Conservation (phyloP, 2,113 vertebrate genomes). For the Ursus arctos region DNA sequence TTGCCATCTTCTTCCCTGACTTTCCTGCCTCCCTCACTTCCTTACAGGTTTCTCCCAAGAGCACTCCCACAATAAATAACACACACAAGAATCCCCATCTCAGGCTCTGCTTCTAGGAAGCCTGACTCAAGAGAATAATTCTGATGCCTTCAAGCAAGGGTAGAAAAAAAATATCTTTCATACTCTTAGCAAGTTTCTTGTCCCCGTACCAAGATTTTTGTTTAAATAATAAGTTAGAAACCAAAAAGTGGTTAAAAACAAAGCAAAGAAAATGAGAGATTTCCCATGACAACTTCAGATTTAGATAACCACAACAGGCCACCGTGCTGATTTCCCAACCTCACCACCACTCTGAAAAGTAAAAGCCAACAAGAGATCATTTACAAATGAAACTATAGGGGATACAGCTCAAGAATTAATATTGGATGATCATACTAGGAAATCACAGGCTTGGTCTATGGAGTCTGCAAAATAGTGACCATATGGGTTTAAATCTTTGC, state of each 20-base stretch:
- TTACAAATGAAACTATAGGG: neutral
- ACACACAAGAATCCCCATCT: neutral
- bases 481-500: neutral
- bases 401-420: neutral
- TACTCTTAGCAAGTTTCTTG: slow-evolving; percentile 13
- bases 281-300: neutral
- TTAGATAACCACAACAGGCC: neutral
- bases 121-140: neutral
- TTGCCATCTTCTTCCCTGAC: neutral
- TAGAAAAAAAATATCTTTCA: neutral
- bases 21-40: neutral
- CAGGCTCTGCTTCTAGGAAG: neutral
- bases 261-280: slow-evolving; percentile 29
- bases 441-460: neutral
- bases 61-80: neutral
- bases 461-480: neutral
- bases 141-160: neutral
- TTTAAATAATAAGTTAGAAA: slow-evolving; percentile 42
- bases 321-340: neutral
- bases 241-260: neutral
- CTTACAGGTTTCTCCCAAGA: neutral
- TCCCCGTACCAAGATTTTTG: neutral
- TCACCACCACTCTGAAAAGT: neutral
- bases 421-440: neutral
- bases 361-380: neutral